Evolutionary conservation across 2,797 vertebrate species (phyloP).

Genomic region (Pseudopleuronectes americanus): DNA sequence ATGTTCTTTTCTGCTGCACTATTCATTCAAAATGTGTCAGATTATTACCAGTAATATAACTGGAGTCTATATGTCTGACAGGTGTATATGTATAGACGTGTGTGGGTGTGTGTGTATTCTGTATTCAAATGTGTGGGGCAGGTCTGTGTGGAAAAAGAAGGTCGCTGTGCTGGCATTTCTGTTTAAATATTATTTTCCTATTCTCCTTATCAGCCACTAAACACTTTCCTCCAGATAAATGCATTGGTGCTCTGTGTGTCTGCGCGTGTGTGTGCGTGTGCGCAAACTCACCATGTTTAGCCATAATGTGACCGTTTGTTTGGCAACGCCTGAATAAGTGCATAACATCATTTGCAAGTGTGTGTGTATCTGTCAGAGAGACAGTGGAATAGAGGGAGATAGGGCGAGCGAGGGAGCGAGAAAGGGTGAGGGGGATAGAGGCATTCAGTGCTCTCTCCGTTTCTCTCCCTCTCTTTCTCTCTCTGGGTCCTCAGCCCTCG

Average conservation of each 20-base stretch:
- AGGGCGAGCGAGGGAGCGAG: slow-evolving; percentile 7
- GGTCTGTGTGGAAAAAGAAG: slow-evolving; percentile 15
- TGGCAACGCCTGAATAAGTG: slow-evolving; percentile 55
- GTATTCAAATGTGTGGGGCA: slow-evolving; percentile 21
- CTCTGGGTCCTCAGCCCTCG: slow-evolving; percentile 71
- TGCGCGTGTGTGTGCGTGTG: not conserved
- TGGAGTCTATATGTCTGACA: slow-evolving; percentile 9
- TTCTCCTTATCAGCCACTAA: slow-evolving; percentile 73
- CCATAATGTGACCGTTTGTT: slow-evolving; percentile 64
- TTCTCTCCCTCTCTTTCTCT: slow-evolving; percentile 55
- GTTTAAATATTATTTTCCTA: slow-evolving; percentile 54
- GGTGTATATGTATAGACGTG: not conserved
- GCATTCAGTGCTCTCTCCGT: slow-evolving; percentile 46
- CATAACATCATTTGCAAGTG: slow-evolving; percentile 31
- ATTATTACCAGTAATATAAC: slow-evolving; percentile 17
- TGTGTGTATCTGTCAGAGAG: slow-evolving; percentile 37
- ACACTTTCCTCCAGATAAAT: slow-evolving; percentile 67
- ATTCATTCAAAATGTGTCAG: not conserved
- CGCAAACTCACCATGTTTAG: slow-evolving; percentile 4
- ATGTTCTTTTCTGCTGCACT: slow-evolving; percentile 21
- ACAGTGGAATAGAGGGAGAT: slow-evolving; percentile 45
- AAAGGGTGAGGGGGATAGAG: slow-evolving; percentile 43
- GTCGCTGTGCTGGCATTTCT: slow-evolving; percentile 59
- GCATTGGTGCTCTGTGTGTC: slow-evolving; percentile 1
- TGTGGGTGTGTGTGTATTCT: slow-evolving; percentile 5